A percentile compares a stretch with the other conserved stretches of the same genome.
Evolutionary conservation across 2,113 vertebrate genomes (phyloP).

Genomic region (Salvator merianae): DNA sequence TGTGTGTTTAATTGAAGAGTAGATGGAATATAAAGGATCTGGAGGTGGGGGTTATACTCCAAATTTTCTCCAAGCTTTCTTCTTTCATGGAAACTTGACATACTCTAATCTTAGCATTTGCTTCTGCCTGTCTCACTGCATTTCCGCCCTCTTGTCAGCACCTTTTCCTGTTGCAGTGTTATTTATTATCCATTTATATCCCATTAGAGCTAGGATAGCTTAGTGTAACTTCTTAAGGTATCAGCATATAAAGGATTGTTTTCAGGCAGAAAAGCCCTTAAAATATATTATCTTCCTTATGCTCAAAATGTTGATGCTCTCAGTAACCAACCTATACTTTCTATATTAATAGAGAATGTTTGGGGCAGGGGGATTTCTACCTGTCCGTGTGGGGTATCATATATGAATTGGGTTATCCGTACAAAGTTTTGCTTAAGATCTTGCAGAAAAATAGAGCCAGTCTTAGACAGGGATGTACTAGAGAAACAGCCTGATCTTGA

Average conservation of each 20-base stretch:
- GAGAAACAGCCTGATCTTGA: no score
- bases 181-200: slow-evolving; percentile 7
- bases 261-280: background rate
- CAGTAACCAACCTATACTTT: background rate
- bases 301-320: background rate
- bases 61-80: background rate
- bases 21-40: background rate
- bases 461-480: no score
- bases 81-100: slow-evolving; percentile 26
- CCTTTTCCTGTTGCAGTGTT: slow-evolving; percentile 24
- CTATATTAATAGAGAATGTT: background rate
- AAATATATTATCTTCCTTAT: background rate
- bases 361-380: no score
- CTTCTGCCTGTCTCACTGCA: background rate
- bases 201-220: background rate
- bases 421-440: no score
- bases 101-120: slow-evolving; percentile 18
- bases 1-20: no score
- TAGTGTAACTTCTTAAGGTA: background rate
- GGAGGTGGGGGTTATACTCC: background rate
- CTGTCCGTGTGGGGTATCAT: no score
- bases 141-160: slow-evolving; percentile 29
- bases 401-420: no score
- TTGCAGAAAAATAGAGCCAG: no score
- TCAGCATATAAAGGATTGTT: background rate